Evolutionary conservation across 2,113 vertebrate genomes (phyloP).

Genomic region (Lipophrys pholis): DNA sequence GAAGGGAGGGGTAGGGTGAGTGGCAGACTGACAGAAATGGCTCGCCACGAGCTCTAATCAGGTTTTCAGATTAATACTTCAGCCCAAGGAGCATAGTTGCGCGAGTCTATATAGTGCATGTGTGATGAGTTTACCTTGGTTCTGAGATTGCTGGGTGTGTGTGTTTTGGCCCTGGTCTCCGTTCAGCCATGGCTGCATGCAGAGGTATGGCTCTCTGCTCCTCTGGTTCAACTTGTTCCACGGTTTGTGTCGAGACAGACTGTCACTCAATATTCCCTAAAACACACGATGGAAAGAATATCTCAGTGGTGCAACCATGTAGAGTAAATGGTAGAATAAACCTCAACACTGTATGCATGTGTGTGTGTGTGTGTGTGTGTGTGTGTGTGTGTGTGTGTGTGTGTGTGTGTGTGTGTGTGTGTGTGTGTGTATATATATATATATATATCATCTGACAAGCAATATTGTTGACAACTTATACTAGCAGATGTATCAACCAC

Average conservation of each 20-base stretch:
- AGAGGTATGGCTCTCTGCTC: conserved; percentile 95
- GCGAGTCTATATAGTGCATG: conserved; percentile 24
- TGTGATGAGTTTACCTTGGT: conserved; percentile 72
- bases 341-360: too few relatives aligned
- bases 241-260: conserved; percentile 93
- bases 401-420: too few relatives aligned
- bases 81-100: conserved; percentile 40
- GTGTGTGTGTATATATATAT: too few relatives aligned
- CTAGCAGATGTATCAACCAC: too few relatives aligned
- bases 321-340: not conserved
- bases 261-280: conserved; percentile 87
- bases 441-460: too few relatives aligned
- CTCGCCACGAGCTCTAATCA: conserved; percentile 73
- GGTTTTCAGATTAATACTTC: conserved; percentile 56
- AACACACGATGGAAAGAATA: conserved; percentile 31
- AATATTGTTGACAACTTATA: too few relatives aligned
- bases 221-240: conserved; percentile 97
- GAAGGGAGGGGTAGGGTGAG: conserved; percentile 54
- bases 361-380: too few relatives aligned
- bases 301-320: conserved; percentile 33
- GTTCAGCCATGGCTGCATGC: conserved; percentile 98
- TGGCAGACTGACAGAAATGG: conserved; percentile 74
- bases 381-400: too few relatives aligned
- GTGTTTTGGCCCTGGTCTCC: conserved; percentile 89
- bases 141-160: conserved; percentile 70